phyloP scores from a whole-genome alignment of 2,888 invertebrate genomes.

The Autographa pulchrina region DNA sequence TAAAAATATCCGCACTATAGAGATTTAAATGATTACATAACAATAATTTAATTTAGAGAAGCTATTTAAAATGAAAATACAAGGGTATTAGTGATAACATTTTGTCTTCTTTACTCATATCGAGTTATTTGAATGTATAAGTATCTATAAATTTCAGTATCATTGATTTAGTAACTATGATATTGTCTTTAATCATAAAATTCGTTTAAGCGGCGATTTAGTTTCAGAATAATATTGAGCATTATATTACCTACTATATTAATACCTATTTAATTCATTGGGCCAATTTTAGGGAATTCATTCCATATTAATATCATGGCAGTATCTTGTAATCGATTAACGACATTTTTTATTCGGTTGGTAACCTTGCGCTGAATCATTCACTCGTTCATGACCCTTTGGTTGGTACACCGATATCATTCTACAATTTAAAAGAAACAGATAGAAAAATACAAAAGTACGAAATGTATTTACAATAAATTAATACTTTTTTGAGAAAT shows the following conservation, averaged over 20 bases:
- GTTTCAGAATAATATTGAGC: slow-evolving; percentile 56
- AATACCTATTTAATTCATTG: slow-evolving; percentile 33
- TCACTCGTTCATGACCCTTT: slow-evolving; percentile 34
- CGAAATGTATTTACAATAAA: slow-evolving; percentile 60
- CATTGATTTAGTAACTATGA: slow-evolving; percentile 37
- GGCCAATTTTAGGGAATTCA: slow-evolving; percentile 15
- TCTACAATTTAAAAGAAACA: slow-evolving; percentile 40
- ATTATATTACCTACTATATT: slow-evolving; percentile 24
- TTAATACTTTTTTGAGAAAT: slow-evolving; percentile 61
- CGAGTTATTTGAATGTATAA: slow-evolving; percentile 14
- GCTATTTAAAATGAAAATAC: background rate
- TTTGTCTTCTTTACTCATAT: background rate
- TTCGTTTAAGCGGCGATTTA: slow-evolving; percentile 47
- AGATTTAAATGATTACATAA: slow-evolving; percentile 2
- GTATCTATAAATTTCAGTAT: slow-evolving; percentile 15
- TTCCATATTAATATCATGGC: slow-evolving; percentile 29
- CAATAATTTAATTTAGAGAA: background rate
- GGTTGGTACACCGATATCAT: slow-evolving; percentile 30
- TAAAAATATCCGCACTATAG: background rate
- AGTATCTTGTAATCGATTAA: slow-evolving; percentile 37
- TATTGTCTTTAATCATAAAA: slow-evolving; percentile 57
- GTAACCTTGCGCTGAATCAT: slow-evolving; percentile 31
- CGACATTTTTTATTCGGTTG: slow-evolving; percentile 17
- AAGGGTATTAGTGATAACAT: background rate
- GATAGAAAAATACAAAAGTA: slow-evolving; percentile 52